Base-by-base conservation (phyloP, 2,113 vertebrate species). In the Hepsetus odoe region DNA sequence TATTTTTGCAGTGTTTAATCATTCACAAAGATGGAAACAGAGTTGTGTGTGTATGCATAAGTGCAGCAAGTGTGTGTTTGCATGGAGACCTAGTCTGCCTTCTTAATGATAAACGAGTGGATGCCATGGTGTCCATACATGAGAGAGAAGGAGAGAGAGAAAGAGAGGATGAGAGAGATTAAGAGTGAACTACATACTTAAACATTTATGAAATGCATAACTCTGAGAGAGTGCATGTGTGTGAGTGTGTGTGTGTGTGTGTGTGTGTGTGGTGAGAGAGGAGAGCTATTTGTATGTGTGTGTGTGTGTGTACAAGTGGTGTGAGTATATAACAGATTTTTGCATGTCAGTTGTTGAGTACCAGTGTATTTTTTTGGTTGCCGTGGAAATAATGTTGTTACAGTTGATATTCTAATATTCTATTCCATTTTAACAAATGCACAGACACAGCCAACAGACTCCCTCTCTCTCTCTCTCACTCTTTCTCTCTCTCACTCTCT, bases 291-390 rank as follows among this genome's bases (percentile, higher is more conserved):
- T 62, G 75, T 6, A 66, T 59, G 65, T 62, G 76, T 66, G 70
- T 58, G 74, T 76, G 65, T 70, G 69, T 24, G 49, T 0, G 87
- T 61, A 30, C 81, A 85, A 70, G 53, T 74, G 74, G n/a, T 30
- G 83, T n/a, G n/a, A n/a, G n/a, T 79, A 71, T 81, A 66, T 51
- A 95, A 97, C 94, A 93, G 87, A 94, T 94, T 96, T 95, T 96
- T 98, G 97, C 97, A 99, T 98, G 97, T 98, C 95, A 77, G 95
- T 98, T 95, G 95, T 97, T 95, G 95, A 94, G 95, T 97, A 94
- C 95, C 96, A 94, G 95, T 96, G 95, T 97, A 95, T 98, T 95
- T 96, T 95, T 91, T 97, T 95, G 95, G 95, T 97, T 95, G 88
- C 96, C 94, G 97, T 96, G 93, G 95, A 95, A 80, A 80, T 76